Conservation (phyloP, 2,113 vertebrate genomes). For the Poecile atricapillus region DNA sequence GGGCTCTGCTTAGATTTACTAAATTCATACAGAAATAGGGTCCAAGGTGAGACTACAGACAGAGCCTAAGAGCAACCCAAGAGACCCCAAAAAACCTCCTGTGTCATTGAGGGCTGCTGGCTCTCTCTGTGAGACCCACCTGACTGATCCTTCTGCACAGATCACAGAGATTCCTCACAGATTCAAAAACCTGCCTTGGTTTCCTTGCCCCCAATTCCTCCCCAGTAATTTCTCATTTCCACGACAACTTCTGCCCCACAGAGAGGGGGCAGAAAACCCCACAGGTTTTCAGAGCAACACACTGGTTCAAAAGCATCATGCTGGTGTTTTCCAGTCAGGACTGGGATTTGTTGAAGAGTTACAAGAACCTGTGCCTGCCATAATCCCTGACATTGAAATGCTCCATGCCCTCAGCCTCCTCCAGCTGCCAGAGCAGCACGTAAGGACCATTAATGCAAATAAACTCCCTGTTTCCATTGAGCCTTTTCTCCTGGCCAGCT, state of each 20-base stretch:
- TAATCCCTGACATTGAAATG: background rate
- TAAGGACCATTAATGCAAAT: background rate
- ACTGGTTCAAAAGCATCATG: background rate
- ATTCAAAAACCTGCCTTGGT: background rate
- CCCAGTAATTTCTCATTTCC: background rate
- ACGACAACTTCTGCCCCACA: background rate
- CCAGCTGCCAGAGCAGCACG: background rate
- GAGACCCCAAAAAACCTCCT: background rate
- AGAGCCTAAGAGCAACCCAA: background rate
- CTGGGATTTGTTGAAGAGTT: background rate
- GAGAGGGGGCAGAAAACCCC: background rate
- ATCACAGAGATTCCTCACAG: background rate
- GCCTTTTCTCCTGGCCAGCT: constrained; percentile 16
- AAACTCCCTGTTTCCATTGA: background rate
- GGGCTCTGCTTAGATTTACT: background rate
- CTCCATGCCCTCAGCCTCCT: background rate
- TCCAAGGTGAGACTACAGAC: background rate
- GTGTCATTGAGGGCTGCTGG: background rate
- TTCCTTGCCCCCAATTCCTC: background rate
- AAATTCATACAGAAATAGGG: background rate
- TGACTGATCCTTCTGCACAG: background rate
- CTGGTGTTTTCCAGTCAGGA: background rate
- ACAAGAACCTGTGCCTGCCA: background rate
- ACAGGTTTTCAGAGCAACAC: background rate
- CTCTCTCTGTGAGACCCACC: background rate